These are phyloP conservation scores for Sphaerodactylus townsendi DNA, from an alignment of 2,113 vertebrate species.

Conservation along the genomic window DNA sequence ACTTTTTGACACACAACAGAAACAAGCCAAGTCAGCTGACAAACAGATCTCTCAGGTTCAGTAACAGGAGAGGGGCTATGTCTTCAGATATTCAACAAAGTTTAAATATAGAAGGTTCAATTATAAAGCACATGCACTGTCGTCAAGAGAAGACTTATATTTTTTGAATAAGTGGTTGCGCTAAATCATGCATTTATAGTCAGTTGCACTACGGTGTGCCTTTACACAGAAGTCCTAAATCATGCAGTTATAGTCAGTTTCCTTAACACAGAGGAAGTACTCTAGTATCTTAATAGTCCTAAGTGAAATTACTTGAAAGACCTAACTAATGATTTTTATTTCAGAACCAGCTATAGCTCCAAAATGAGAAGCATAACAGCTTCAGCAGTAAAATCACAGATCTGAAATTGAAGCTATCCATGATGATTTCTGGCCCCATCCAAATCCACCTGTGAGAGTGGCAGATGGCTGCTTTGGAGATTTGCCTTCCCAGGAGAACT, in stretches of 20 bases:
- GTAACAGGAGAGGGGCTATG: background rate
- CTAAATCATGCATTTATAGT: background rate
- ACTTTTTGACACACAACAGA: background rate
- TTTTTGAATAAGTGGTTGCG: background rate
- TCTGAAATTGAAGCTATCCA: background rate
- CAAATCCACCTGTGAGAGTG: too few species aligned
- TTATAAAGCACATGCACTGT: background rate
- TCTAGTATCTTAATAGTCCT: background rate
- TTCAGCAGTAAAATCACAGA: background rate
- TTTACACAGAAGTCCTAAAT: background rate
- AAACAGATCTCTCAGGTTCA: slow-evolving; percentile 2
- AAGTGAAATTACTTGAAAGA: background rate
- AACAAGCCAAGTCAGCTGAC: background rate
- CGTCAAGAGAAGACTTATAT: too few species aligned
- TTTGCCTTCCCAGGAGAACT: too few species aligned
- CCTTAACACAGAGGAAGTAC: too few species aligned
- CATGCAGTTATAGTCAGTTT: too few species aligned
- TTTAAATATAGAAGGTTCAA: background rate
- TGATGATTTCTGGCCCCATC: too few species aligned
- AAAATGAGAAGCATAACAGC: background rate
- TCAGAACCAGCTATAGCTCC: background rate
- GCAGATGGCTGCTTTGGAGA: too few species aligned
- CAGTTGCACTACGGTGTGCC: too few species aligned
- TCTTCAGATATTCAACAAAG: background rate
- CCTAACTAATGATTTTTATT: too few species aligned